Evolutionary conservation across 2,797 vertebrate species (phyloP).

Genomic region (Pteronotus mesoamericanus): DNA sequence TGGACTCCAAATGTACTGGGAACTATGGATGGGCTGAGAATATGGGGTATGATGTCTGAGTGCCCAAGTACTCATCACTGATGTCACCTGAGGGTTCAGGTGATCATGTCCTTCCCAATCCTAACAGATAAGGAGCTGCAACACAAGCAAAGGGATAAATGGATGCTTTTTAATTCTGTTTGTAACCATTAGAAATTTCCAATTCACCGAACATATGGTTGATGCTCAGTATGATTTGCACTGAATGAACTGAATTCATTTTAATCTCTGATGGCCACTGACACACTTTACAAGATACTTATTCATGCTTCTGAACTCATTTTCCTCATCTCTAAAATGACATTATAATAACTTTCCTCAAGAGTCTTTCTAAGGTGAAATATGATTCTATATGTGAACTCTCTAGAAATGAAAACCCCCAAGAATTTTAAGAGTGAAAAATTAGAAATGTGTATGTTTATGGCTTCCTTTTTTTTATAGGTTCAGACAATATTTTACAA

Average conservation of each 20-base stretch:
- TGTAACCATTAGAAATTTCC: not conserved
- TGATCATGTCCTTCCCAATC: not conserved
- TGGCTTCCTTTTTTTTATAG: not conserved
- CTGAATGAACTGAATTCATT: not conserved
- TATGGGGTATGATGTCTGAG: accelerated
- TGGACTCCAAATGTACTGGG: not conserved
- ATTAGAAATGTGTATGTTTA: not conserved
- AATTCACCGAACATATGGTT: not conserved
- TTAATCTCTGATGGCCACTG: not conserved
- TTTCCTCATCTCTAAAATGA: not conserved
- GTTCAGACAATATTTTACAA: not conserved
- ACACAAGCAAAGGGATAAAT: not conserved
- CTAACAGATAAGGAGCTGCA: not conserved
- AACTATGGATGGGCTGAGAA: too few species aligned
- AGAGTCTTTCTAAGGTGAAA: not conserved
- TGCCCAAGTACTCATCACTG: not conserved
- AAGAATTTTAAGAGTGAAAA: not conserved
- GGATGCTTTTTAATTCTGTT: not conserved
- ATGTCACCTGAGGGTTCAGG: not conserved
- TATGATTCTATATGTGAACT: not conserved
- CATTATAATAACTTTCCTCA: not conserved
- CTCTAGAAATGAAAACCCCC: not conserved
- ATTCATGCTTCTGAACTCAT: not conserved
- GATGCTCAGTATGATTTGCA: not conserved
- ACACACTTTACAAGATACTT: not conserved